Evolutionary conservation across 2,113 vertebrate genomes (phyloP), one percentile per base, ranked within the genome.

Genomic region (Oncorhynchus nerka): DNA sequence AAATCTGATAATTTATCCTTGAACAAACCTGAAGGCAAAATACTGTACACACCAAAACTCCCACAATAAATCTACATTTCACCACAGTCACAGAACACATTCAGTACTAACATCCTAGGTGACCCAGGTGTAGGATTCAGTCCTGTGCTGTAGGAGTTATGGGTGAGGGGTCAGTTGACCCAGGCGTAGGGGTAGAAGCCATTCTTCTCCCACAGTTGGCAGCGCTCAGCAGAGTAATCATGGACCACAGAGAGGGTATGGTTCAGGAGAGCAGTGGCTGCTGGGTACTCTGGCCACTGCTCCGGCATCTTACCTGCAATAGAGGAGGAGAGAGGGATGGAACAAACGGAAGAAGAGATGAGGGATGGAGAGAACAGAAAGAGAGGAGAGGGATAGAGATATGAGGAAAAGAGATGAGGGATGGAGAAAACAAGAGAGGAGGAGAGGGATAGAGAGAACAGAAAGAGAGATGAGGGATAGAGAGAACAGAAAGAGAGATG

Each of bases 131-230:
- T n/a, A 9, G 67, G 48, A 64, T 61, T 77, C 68, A 65, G 16
- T 12, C 30, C 28, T 61, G n/a, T 16, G 39, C 39, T 12, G 39
- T 45, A 11, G 39, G 9, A 45, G 39, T 12, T 45, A 45, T 51
- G 22, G 71, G 61, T 30, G 15, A 45, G 26, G 28, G 16, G 34
- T 93, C 87, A 94, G 89, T 93, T 93, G 1, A 74, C 81, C 93
- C 93, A 93, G 68, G 92, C 93, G 1, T 94, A 94, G 3, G 79
- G 76, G 24, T 67, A 90, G 71, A 95, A 87, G 26, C 82, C 83
- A 15, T 85, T 89, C 11, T 89, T 22, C 81, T 86, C 77, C 94
- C 94, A 95, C 68, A 95, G 85, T 0, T 76, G 62, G 55, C 94
- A 95, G 16, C 66, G 88, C 2, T 73, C 57, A 0, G 71, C 62